phyloP scores from a whole-genome alignment of 2,113 vertebrate genomes.

The Oryzias celebensis region DNA sequence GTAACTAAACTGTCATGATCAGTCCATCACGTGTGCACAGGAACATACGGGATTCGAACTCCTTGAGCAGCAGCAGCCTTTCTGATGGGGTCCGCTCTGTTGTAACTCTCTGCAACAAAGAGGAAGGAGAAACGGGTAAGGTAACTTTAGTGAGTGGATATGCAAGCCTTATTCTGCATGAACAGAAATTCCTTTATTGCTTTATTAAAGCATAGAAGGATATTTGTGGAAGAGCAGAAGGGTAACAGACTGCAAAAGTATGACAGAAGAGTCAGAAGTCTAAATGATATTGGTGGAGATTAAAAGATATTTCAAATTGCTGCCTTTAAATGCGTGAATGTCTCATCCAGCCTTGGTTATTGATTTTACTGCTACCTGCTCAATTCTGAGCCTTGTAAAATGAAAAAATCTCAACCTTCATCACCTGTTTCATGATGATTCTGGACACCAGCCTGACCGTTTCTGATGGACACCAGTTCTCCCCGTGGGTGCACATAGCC shows the following conservation, averaged over 20 bases:
- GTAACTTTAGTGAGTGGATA: background rate
- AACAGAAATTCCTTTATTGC: too few species aligned
- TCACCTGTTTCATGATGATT: conserved; percentile 94
- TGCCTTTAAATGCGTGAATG: background rate
- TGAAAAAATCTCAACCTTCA: background rate
- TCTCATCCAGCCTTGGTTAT: too few species aligned
- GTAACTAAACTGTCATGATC: conserved; percentile 37
- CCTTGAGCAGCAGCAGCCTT: conserved; percentile 83
- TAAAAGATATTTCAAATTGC: background rate
- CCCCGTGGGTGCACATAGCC: conserved; percentile 89
- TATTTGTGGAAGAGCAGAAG: too few species aligned
- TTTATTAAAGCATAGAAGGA: too few species aligned
- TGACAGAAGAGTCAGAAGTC: too few species aligned
- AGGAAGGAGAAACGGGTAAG: background rate
- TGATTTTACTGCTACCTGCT: too few species aligned
- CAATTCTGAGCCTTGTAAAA: background rate
- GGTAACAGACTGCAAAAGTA: too few species aligned
- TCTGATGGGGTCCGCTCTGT: conserved; percentile 87
- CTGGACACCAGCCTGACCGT: conserved; percentile 92
- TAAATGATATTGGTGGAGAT: background rate
- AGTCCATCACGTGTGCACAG: conserved; percentile 2
- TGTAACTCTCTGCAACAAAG: conserved; percentile 81
- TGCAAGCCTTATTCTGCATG: too few species aligned
- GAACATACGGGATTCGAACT: conserved; percentile 95
- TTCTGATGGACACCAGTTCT: conserved; percentile 96